Percentiles rank a stretch among this genome's conserved stretches.
These are phyloP conservation scores for Aculops lycopersici DNA, from an alignment of 1,140 invertebrate genomes.

Conservation along the genomic window DNA sequence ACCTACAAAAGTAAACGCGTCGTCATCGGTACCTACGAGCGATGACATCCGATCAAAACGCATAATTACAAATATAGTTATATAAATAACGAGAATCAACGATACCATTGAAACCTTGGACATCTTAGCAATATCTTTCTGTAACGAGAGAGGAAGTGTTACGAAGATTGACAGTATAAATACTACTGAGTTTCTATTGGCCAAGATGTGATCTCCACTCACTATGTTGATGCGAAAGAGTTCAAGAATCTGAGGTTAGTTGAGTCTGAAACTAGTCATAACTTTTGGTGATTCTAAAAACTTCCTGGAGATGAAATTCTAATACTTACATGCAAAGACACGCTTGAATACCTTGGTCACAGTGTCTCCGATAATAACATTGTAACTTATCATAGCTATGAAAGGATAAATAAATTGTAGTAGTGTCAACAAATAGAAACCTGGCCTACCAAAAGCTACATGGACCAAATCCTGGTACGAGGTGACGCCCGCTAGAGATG, in stretches of 20 bases:
- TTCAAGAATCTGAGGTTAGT: too few relatives aligned
- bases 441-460: slow-evolving; percentile 39
- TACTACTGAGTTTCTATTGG: slow-evolving; percentile 38
- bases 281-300: too few relatives aligned
- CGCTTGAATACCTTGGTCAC: slow-evolving; percentile 45
- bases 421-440: slow-evolving; percentile 38
- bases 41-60: slow-evolving; percentile 12
- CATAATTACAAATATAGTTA: slow-evolving; percentile 33
- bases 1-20: slow-evolving; percentile 39
- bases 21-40: slow-evolving; percentile 19
- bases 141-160: slow-evolving; percentile 44
- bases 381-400: slow-evolving; percentile 64
- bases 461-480: slow-evolving; percentile 56
- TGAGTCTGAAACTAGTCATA: too few relatives aligned
- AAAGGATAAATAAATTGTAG: slow-evolving; percentile 58
- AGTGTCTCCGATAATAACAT: slow-evolving; percentile 59
- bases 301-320: too few relatives aligned
- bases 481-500: slow-evolving; percentile 39
- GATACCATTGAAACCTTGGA: slow-evolving; percentile 46
- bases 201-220: too few relatives aligned
- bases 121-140: slow-evolving; percentile 39
- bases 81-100: slow-evolving; percentile 35
- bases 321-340: slow-evolving; percentile 15
- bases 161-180: slow-evolving; percentile 35
- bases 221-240: too few relatives aligned